phyloP scores from a whole-genome alignment of 2,888 invertebrate species.

The Capitulum mitella region DNA sequence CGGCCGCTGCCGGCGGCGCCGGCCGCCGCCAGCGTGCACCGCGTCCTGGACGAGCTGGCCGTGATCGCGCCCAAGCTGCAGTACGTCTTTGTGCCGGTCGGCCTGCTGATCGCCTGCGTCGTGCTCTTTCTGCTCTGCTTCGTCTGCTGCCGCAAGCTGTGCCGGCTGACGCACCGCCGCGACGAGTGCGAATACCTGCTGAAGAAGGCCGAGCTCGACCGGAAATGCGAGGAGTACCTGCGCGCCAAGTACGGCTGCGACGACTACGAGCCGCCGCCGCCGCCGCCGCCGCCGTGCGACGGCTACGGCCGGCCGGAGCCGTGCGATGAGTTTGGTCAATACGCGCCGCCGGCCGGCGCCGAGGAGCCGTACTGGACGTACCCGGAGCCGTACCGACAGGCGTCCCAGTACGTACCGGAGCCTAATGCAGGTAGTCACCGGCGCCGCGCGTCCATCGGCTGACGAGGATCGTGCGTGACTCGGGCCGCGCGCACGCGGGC shows the following conservation, averaged over 20 bases:
- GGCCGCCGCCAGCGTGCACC: neutral
- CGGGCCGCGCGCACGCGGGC: too few species aligned
- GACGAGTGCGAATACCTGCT: neutral
- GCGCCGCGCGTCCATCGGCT: neutral
- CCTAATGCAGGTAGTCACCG: neutral
- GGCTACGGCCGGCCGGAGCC: neutral
- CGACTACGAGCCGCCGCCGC: neutral
- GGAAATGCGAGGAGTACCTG: neutral
- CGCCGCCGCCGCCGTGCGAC: neutral
- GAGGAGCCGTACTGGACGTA: neutral
- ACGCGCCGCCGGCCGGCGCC: neutral
- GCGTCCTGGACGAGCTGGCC: constrained; percentile 2
- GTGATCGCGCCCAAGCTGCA: neutral
- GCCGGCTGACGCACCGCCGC: neutral
- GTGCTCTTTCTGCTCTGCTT: neutral
- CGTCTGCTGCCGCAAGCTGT: neutral
- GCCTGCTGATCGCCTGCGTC: neutral
- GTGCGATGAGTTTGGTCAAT: neutral
- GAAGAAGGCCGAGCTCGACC: neutral
- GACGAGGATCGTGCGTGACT: too few species aligned
- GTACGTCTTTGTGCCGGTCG: neutral
- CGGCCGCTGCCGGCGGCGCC: neutral
- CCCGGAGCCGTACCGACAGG: neutral
- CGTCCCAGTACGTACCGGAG: neutral
- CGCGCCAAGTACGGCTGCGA: neutral